Evolutionary conservation across 2,113 vertebrate genomes (phyloP), one percentile per base, ranked within the genome.

Genomic region (Ondatra zibethicus): DNA sequence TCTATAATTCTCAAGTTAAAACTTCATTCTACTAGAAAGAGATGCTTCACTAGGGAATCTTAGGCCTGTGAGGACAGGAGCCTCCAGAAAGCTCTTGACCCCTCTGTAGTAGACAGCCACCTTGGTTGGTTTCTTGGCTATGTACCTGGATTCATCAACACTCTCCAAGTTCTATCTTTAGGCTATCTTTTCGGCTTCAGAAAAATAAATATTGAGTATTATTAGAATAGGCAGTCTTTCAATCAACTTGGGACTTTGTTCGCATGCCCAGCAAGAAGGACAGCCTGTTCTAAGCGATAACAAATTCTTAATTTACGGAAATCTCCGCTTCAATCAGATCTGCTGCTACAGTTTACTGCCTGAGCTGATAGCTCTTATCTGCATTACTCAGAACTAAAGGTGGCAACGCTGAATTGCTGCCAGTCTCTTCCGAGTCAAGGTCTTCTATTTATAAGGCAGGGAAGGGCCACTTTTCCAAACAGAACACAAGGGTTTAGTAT

Each of bases 231-330:
- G 85, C 93, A 90, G 3, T 42, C 58, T 72, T 92, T 93, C 85
- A 95, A 25, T 95, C 77, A 96, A 77, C 78, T 85, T 96, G 52
- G 75, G 76, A 92, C 92, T 89, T 97, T 96, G 95, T 91, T 45
- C 81, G 89, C 36, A 88, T 92, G 16, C 88, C 88, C 50, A 88
- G 31, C 31, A 91, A 94, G 73, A 89, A 94, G 66, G 68, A 87
- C 95, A 98, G 90, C 87, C 96, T 98, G 97, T 95, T 94, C 76
- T 91, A 93, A 97, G 97, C 0, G 98, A 98, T 98, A 99, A 98
- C 96, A 97, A 96, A 96, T 95, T 97, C 89, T 95, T 98, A 96
- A 91, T 98, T 98, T 98, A 96, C 97, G 96, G 93, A 96, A 89
- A 96, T 98, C 96, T 98, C 50, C 92, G 86, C 87, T 97, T 97